phyloP scores from a whole-genome alignment of 2,113 vertebrate species.

The Lepus europaeus region DNA sequence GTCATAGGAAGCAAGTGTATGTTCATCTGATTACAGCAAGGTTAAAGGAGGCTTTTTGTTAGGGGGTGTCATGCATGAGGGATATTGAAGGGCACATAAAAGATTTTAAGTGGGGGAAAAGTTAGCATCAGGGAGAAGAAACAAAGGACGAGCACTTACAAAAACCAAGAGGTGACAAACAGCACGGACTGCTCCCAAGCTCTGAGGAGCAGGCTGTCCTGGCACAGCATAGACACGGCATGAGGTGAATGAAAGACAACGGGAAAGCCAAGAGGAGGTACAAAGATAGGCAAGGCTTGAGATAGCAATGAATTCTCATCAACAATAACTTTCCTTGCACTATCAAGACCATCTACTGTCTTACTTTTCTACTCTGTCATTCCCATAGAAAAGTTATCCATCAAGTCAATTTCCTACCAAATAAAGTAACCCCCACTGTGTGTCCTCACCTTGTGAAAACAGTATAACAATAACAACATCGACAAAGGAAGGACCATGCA shows the following conservation, averaged over 20 bases:
- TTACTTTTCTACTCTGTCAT: not conserved
- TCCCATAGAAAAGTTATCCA: not conserved
- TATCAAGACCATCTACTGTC: not conserved
- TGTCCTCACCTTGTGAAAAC: not conserved
- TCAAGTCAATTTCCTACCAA: not conserved
- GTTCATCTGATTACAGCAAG: not conserved
- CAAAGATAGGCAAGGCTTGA: not conserved
- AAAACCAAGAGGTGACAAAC: not conserved
- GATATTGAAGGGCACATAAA: not conserved
- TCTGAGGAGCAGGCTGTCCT: not conserved
- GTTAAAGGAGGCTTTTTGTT: not conserved
- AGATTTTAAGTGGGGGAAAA: not conserved
- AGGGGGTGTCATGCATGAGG: not conserved
- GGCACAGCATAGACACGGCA: rapidly evolving
- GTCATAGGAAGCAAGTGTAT: not conserved
- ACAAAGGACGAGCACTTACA: too few relatives aligned
- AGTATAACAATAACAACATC: too few relatives aligned
- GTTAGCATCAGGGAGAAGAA: not conserved
- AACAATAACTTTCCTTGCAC: not conserved
- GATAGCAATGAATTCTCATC: not conserved
- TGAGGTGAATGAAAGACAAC: not conserved
- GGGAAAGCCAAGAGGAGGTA: not conserved
- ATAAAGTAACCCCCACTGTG: not conserved
- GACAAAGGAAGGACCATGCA: not conserved
- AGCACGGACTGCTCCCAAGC: rapidly evolving